Base-by-base conservation (phyloP, 2,113 vertebrate species). In the Phaethon lepturus region DNA sequence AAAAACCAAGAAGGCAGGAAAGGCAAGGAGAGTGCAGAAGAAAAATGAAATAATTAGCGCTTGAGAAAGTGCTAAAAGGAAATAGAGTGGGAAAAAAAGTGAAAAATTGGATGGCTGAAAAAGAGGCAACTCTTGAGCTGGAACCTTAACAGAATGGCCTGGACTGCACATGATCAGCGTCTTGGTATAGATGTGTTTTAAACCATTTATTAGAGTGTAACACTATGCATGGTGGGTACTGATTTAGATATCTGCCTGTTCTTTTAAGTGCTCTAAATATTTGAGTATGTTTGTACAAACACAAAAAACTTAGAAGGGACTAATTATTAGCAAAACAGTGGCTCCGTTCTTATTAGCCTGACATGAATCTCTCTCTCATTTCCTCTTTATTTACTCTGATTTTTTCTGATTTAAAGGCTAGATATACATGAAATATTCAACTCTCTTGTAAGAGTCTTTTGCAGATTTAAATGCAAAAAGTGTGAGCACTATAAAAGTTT, bases 1-100 rank as follows among this genome's bases (percentile, higher is more conserved):
- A 94, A 88, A 98, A 98, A 86, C 50, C 75, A 96, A 97, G 80
- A 95, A 95, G 92, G 91, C 82, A 94, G 93, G 86, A 97, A 96
- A 98, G 90, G 92, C 73, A 96, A 97, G 82, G 80, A 94, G 68
- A 96, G 76, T 91, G 89, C 85, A 92, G 49, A 97, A 85, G 50
- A 85, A 74, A 95, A 95, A 91, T 19, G 1, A 91, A 93, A 91
- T 45, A 97, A 74, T 93, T 66, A 89, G 76, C 67, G 47, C 47
- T 88, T 97, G 28, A 95, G 79, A 94, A 97, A 86, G 90, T 95
- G 53, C 67, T 96, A 93, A 95, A 89, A 96, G 72, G 71, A 97
- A 97, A 92, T 88, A 93, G 96, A 86, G 47, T 68, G 33, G 47
- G 29, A 86, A 80, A 78, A 95, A 93, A 77, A 19, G 28, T 78